Base-by-base conservation (phyloP, 30 jellyfish, hydroid and myxozoan species). In the Cassiopea xamachana region DNA sequence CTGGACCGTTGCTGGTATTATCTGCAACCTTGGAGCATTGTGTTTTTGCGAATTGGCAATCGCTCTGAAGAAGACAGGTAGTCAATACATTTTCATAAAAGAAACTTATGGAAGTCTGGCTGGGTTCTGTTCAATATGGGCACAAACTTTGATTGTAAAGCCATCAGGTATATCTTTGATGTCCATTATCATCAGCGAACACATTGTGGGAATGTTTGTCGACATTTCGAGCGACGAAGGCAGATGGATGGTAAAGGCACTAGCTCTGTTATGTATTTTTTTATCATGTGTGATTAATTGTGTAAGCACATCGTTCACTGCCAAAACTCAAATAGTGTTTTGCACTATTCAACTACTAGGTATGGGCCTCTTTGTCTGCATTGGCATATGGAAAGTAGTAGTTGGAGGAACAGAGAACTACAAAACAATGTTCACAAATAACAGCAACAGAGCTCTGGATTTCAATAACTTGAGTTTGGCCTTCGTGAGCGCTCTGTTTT, bases 21-120 rank as follows among this genome's bases (percentile, higher is more conserved):
- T 51, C 9, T 51, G 87, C 68, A 14, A 79, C 12, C 73, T 89
- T 73, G 91, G 96, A 16, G 91, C 96, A 7, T 44, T 89, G 44
- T 89, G 64, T 55, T 27, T 27, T 55, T 55, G 64, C 12, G 64
- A 12, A 69, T 84, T 27, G 69, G 80, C 51, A 64, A 27, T 64
- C 43, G 27, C 74, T 5, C 15, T 78, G 51, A 48, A n/a, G 47
- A 78, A 48, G 79, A 58, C 87, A 3, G 87, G 87, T 47, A 81
- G 84, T 4, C 48, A 46, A 6, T 82, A 60, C 72, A 27, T 69
- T 4, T 62, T 44, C 47, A 82, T 59, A 15, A 47, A 62, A 51
- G 75, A 82, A 12, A 44, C 72, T 1, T 62, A 58, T 47, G 90
- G 90, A 7, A 59, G 48, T 14, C 14, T 45, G 2, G 90, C 82